Conservation (phyloP, 2,113 vertebrate species). For the Perca flavescens region DNA sequence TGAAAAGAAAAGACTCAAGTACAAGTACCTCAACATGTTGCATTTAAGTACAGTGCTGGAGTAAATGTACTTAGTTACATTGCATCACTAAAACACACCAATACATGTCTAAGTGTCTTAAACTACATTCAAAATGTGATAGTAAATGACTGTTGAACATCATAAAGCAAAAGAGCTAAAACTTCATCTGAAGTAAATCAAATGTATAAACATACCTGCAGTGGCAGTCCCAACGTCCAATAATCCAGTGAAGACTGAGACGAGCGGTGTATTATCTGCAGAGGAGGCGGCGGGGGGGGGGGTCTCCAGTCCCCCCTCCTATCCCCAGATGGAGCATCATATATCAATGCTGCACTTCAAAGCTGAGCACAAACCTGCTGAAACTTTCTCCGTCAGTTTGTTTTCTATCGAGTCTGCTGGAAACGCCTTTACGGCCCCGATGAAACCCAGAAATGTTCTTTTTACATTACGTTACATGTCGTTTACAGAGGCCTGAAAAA, state of each 20-base stretch:
- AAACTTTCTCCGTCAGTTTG: not conserved
- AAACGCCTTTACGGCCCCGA: no score
- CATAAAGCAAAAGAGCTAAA: not conserved
- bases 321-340: not conserved
- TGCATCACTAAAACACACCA: no score
- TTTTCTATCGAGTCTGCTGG: not conserved
- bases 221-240: not conserved
- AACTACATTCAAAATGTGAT: not conserved
- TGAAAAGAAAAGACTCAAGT: no score
- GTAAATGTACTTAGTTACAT: no score
- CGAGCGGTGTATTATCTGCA: not conserved
- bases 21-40: no score
- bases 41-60: no score
- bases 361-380: not conserved
- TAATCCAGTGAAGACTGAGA: not conserved
- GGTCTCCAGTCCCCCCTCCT: conserved; percentile 17
- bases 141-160: not conserved
- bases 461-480: no score
- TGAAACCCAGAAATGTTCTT: no score
- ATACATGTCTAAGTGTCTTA: no score
- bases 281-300: not conserved
- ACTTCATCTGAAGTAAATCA: not conserved
- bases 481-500: no score
- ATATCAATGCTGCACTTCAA: not conserved
- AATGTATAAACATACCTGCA: not conserved